Conservation (phyloP, 2,888 invertebrate genomes). For the Drosophila basisetae region DNA sequence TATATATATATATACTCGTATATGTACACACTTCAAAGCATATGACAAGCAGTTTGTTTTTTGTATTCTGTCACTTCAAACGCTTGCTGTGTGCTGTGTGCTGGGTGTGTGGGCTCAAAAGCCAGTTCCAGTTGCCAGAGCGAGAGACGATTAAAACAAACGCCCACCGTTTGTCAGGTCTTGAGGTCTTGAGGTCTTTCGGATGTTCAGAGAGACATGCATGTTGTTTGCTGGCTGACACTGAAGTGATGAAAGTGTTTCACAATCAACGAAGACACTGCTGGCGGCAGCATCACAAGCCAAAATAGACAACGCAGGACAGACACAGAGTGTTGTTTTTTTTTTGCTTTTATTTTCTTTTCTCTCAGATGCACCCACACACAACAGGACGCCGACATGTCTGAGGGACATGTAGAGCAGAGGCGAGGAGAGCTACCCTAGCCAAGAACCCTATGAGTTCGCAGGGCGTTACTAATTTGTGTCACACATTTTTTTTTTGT, state of each 20-base stretch:
- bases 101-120: conserved; percentile 54
- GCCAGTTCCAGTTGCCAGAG: conserved; percentile 43
- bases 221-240: conserved; percentile 53
- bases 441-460: conserved; percentile 6
- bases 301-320: conserved; percentile 2
- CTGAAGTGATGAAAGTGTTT: conserved; percentile 80
- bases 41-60: conserved; percentile 33
- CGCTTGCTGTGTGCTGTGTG: conserved; percentile 18
- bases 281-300: conserved; percentile 72
- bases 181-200: conserved; percentile 31
- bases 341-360: not conserved
- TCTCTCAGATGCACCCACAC: conserved; percentile 31
- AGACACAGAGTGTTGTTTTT: not conserved
- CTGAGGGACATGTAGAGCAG: conserved; percentile 28
- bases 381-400: conserved; percentile 64
- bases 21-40: conserved; percentile 42
- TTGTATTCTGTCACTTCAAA: conserved; percentile 55
- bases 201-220: conserved; percentile 54
- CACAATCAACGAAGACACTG: conserved; percentile 74
- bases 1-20: too few species aligned
- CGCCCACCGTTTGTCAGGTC: conserved; percentile 68
- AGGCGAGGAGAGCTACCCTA: conserved; percentile 8
- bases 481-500: conserved; percentile 75
- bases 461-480: conserved; percentile 82
- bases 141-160: conserved; percentile 67